Conservation (phyloP, 1,140 invertebrate genomes). For the Pristionchus pacificus region DNA sequence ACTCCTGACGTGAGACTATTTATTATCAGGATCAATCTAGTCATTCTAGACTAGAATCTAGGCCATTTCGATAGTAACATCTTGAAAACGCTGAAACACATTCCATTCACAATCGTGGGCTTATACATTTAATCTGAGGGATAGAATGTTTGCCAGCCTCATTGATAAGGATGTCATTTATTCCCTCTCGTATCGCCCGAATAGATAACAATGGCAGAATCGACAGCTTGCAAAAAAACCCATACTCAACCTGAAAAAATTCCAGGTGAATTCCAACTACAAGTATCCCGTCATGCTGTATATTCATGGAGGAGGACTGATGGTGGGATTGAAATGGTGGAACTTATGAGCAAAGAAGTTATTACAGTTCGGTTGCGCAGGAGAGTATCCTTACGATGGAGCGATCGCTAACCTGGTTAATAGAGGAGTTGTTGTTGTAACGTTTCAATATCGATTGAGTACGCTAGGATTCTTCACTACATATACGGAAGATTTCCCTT, state of each 20-base stretch:
- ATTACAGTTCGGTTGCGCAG: constrained; percentile 64
- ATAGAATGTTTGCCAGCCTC: too few relatives aligned
- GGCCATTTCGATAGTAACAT: too few relatives aligned
- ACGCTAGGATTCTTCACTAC: constrained; percentile 82
- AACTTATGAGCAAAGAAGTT: neutral
- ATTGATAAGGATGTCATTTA: too few relatives aligned
- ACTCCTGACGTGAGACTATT: constrained; percentile 64
- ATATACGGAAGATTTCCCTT: constrained; percentile 80
- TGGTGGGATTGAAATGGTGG: constrained; percentile 64
- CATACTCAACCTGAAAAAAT: neutral
- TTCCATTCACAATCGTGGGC: too few relatives aligned
- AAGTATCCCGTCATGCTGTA: constrained; percentile 71
- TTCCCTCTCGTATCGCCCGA: too few relatives aligned
- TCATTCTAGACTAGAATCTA: too few relatives aligned
- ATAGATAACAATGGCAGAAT: too few relatives aligned
- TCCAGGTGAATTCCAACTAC: neutral
- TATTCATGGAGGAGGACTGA: constrained; percentile 77
- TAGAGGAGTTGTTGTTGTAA: constrained; percentile 82
- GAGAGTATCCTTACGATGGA: constrained; percentile 66
- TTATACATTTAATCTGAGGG: too few relatives aligned
- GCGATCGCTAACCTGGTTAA: constrained; percentile 60
- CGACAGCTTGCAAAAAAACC: too few relatives aligned
- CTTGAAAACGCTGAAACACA: too few relatives aligned
- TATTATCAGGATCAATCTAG: too few relatives aligned
- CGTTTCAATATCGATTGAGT: constrained; percentile 87